Conservation (phyloP, 1,140 invertebrate species). For the Stegodyphus mimosarum region DNA sequence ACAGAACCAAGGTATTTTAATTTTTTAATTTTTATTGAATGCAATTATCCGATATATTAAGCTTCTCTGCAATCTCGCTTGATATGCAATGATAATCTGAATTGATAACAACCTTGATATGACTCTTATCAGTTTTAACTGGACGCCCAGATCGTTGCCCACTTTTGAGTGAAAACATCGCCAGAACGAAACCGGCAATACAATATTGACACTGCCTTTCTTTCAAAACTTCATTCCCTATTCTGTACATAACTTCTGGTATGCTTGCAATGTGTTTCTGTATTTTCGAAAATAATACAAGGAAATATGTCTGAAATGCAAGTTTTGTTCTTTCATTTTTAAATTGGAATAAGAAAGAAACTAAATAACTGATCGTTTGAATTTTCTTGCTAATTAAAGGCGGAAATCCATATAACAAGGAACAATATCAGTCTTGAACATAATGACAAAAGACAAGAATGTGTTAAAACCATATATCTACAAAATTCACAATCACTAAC, state of each 20-base stretch:
- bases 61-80: neutral
- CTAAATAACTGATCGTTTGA: neutral
- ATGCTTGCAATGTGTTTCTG: neutral
- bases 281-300: neutral
- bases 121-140: no score
- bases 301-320: neutral
- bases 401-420: neutral
- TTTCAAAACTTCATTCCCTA: neutral
- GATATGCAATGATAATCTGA: neutral
- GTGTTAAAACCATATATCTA: neutral
- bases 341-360: neutral
- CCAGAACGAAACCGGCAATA: neutral
- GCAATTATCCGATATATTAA: neutral
- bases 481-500: neutral
- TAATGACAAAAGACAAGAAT: neutral
- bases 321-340: neutral
- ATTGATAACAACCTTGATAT: neutral
- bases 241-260: neutral
- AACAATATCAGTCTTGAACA: neutral
- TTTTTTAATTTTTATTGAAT: neutral
- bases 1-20: neutral
- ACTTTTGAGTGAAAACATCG: no score
- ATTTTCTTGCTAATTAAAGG: neutral
- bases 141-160: no score
- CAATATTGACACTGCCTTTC: neutral